Evolutionary conservation across 1,140 invertebrate species (phyloP), one percentile per base, ranked within the genome.

Genomic region (Heliconius congener): DNA sequence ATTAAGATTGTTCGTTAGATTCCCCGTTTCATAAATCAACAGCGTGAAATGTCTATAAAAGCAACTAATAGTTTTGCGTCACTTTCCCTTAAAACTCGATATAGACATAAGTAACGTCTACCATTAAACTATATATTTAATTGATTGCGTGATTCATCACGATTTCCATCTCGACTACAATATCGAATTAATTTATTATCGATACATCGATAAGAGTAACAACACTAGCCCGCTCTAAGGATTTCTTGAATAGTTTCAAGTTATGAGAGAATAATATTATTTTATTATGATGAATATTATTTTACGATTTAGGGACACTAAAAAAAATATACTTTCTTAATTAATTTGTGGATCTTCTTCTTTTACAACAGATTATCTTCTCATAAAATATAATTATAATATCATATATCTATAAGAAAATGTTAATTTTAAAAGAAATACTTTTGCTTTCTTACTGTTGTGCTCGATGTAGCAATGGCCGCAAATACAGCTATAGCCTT

Each of bases 181-280:
- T 84, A 87, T 87, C 79, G 83, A 84, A 82, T 85, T 84, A 87
- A 87, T 87, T 84, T 84, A 83, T 85, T 87, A 87, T 87, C 82
- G 83, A 84, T 83, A 84, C 82, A 30, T 85, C 80, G 85, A 87
- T 87, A 87, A 85, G 82, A 83, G 77, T 71, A 80, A 87, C 84
- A 87, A 85, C 81, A 81, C 79, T 77, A 74, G 74, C 78, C 71
- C 52, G 76, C 39, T 71, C 46, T 71, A 16, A 52, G 60, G 76
- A 76, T 76, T 76, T 80, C 74, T 77, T 70, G 18, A 27, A 57
- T n/a, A 57, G 78, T 70, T 50, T n/a, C 46, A 77, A 79, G 77
- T 76, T 71, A 79, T 37, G 57, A 74, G 77, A 72, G 71, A 39
- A 42, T 8, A 0, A 19, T 39, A 30, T 18, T 71, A 30, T 71